Percentiles rank a stretch among this genome's conserved stretches.
These are phyloP conservation scores for Xenops minutus DNA, from an alignment of 2,797 vertebrate genomes.

Conservation along the genomic window DNA sequence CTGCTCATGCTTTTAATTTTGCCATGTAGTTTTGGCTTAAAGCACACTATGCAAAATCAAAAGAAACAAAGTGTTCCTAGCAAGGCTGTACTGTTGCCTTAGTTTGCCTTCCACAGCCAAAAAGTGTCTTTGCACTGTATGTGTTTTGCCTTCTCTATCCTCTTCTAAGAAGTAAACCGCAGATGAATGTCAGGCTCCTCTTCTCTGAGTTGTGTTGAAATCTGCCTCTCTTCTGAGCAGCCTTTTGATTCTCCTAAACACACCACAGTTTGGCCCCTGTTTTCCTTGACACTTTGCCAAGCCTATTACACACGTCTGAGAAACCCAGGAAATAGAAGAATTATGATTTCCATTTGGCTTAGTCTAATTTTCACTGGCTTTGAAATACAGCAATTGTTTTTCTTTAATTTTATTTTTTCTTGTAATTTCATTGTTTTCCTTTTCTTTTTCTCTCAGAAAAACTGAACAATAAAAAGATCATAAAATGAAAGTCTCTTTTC, in stretches of 20 bases:
- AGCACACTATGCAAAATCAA: background rate
- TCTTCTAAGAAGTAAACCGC: background rate
- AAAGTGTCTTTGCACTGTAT: background rate
- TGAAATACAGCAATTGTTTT: conserved; percentile 66
- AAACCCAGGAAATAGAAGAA: conserved; percentile 66
- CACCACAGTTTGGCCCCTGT: conserved; percentile 36
- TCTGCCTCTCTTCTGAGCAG: background rate
- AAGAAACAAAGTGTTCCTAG: background rate
- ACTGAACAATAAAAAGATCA: background rate
- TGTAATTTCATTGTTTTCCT: background rate
- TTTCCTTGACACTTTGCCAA: conserved; percentile 73
- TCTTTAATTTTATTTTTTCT: conserved; percentile 45
- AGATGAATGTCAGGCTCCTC: background rate
- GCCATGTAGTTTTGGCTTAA: background rate
- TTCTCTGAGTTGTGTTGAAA: conserved; percentile 23
- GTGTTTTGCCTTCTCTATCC: background rate
- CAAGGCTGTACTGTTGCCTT: background rate
- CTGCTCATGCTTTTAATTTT: conserved; percentile 16
- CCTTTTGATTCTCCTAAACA: conserved; percentile 58
- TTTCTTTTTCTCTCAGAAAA: background rate
- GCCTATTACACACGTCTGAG: conserved; percentile 71
- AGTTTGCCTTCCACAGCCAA: background rate
- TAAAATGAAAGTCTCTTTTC: background rate
- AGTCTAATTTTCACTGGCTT: conserved; percentile 74
- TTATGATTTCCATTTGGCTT: conserved; percentile 77